phyloP scores from a whole-genome alignment of 2,888 invertebrate genomes.

The Steinernema scapterisci region DNA sequence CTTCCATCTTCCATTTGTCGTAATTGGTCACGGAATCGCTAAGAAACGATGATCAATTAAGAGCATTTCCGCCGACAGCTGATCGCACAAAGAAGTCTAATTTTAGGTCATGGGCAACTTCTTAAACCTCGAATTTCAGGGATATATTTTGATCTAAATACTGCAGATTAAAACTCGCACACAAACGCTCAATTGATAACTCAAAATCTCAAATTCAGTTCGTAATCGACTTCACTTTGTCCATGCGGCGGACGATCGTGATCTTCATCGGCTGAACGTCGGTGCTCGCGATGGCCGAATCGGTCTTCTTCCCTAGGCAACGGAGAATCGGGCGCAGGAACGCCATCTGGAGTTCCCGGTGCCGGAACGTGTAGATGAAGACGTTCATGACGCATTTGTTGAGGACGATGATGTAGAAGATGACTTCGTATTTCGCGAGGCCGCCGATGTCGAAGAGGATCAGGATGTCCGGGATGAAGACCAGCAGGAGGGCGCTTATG shows the following conservation, averaged over 20 bases:
- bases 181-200: background rate
- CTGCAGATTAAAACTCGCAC: too few species aligned
- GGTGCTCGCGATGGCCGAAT: conserved; percentile 13
- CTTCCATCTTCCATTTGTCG: background rate
- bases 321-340: background rate
- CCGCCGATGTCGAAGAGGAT: conserved; percentile 24
- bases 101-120: too few species aligned
- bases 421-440: conserved; percentile 12
- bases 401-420: conserved; percentile 31
- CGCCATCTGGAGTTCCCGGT: conserved; percentile 10
- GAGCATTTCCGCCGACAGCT: background rate
- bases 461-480: conserved; percentile 28
- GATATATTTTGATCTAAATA: too few species aligned
- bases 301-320: background rate
- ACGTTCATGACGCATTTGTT: conserved; percentile 26
- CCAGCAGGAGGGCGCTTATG: conserved; percentile 9
- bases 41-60: conserved; percentile 16
- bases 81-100: background rate
- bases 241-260: background rate
- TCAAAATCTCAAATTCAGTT: background rate
- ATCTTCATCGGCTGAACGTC: conserved; percentile 3
- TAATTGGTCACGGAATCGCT: background rate
- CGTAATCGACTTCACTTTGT: background rate
- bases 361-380: conserved; percentile 24
- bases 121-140: too few species aligned